Base-by-base conservation (phyloP, 2,888 invertebrate species). In the Dynastes hyllus region DNA sequence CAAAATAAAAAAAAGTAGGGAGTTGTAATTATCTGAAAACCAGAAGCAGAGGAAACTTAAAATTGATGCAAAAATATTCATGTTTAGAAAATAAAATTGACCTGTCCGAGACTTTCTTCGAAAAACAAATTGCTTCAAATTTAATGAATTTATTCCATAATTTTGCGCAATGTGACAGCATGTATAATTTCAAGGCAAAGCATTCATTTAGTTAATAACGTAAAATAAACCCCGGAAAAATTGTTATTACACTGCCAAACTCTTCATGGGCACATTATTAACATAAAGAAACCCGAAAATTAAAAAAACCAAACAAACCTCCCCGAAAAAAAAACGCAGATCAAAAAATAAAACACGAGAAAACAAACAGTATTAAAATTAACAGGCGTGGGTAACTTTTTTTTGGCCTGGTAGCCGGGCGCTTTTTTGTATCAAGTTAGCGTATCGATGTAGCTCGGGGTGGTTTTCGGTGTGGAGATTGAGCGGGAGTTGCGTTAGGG, bases 381-480 rank as follows among this genome's bases (percentile, higher is more conserved):
- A 83, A 84, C 82, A 75, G 81, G 80, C 81, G 81, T 73, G 78
- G 65, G 65, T 65, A 58, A 73, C 73, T 73, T 73, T 45, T 73
- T 71, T 73, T 29, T 37, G 37, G 40, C 22, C 58, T 67, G 58
- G 61, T 63, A 58, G 73, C 40, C 37, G 80, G 81, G 81, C 82
- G 81, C 82, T 82, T 85, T 86, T 87, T 87, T 86, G 83, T 85
- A 84, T 84, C 80, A 83, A 83, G 83, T 82, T 80, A 82, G 82
- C 85, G 85, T 86, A 86, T 85, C 85, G 84, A 85, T 85, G 85
- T 86, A 85, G 86, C 86, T 86, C 51, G 80, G 79, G 86, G 86
- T 81, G 70, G n/a, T 69, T 79, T 83, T 81, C 81, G 79, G n/a
- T 27, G 71, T 53, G 61, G 78, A 22, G 45, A 45, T 45, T 61